Base-by-base conservation (phyloP, 1,140 invertebrate species). In the Drosophila tristis region DNA sequence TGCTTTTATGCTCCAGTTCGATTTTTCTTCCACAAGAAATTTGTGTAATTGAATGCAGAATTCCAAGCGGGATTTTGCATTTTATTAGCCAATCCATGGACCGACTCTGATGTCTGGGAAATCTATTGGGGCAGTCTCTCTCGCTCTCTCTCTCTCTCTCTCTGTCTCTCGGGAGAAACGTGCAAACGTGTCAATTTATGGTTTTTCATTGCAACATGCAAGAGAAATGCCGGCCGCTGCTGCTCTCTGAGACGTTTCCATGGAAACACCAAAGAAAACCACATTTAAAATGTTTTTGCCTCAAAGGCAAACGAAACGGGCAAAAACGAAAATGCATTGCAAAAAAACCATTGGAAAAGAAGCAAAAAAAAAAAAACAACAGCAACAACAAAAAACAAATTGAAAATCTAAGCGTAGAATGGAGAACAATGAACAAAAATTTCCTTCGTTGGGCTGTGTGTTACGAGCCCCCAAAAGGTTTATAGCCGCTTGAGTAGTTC, bases 181-280 rank as follows among this genome's bases (percentile, higher is more conserved):
- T 76, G 74, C 74, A 76, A 76, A 76, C 74, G 74, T 76, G 74
- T 77, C 74, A 76, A 76, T 76, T 77, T 76, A 68, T 76, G 72
- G 74, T 77, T 76, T 61, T 71, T 67, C 72, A 76, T 75, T 75
- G 71, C 71, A 51, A 70, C 66, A 70, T 70, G 64, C 71, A 51
- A 74, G 70, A 74, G 70, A 74, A 75, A 76, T 62, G 74, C 63
- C 74, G 74, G 66, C 66, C 65, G 63, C 60, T 39, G 35, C 45
- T 31, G 31, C 23, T 64, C 44, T 39, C 29, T 23, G 31, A 39
- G 16, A 16, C 56, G 44, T 62, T 76, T 68, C 74, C 74, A 58
- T 50, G 43, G 64, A 76, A 76, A 59, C 66, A 55, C 71, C 68
- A 35, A 68, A 44, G 45, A 23, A 48, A 49, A 42, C 49, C 47